These are phyloP conservation scores for Atrichornis clamosus DNA, from an alignment of 2,113 vertebrate genomes.

Conservation along the genomic window DNA sequence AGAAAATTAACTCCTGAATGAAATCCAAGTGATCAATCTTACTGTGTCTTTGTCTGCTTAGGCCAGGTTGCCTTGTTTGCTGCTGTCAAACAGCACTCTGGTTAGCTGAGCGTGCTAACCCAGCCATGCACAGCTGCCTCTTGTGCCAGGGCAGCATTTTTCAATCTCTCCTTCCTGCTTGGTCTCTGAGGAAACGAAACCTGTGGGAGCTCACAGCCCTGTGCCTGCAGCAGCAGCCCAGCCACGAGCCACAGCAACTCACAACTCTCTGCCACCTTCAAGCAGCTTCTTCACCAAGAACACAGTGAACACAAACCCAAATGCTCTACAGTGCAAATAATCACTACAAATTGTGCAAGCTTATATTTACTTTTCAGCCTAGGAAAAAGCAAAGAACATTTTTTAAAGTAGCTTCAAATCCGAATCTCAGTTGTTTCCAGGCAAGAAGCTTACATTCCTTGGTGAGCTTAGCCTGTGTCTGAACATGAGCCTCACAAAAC, in stretches of 20 bases:
- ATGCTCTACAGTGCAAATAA: background rate
- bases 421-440: background rate
- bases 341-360: background rate
- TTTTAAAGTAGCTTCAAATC: background rate
- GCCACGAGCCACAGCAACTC: background rate
- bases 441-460: background rate
- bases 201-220: background rate
- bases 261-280: background rate
- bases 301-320: background rate
- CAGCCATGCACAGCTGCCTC: background rate
- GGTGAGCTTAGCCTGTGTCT: background rate
- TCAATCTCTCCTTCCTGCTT: background rate
- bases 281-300: background rate
- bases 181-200: background rate
- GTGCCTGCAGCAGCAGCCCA: background rate
- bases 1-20: background rate
- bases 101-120: background rate
- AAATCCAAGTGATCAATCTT: background rate
- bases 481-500: background rate
- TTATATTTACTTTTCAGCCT: background rate
- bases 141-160: background rate
- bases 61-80: background rate
- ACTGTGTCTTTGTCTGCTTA: background rate
- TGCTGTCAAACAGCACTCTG: background rate
- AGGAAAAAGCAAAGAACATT: background rate